These are phyloP conservation scores for Plodia interpunctella DNA, from an alignment of 1,140 invertebrate species.

Conservation along the genomic window DNA sequence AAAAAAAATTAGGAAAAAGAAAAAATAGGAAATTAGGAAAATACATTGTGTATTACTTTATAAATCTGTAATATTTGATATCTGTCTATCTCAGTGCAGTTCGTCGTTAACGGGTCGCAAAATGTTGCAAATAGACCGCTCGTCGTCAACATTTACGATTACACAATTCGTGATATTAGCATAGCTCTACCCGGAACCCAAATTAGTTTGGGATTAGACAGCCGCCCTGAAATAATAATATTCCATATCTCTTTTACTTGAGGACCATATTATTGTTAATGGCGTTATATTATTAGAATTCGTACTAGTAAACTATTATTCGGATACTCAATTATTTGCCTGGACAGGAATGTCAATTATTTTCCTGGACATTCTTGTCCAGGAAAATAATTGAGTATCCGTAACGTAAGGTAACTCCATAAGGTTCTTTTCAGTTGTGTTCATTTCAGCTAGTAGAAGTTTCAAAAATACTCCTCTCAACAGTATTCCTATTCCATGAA, in stretches of 20 bases:
- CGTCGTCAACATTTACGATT: constrained; percentile 9
- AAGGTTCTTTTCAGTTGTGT: no score
- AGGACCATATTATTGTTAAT: no score
- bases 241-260: not conserved
- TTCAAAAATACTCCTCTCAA: not conserved
- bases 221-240: not conserved
- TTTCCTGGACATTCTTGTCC: no score
- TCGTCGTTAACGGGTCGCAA: constrained; percentile 3
- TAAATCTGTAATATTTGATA: not conserved
- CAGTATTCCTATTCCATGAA: constrained; percentile 9
- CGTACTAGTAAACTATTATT: no score
- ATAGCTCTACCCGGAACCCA: not conserved
- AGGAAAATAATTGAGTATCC: no score
- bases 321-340: no score
- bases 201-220: not conserved
- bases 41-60: no score
- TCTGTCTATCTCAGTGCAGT: not conserved
- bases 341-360: no score
- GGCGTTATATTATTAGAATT: no score
- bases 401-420: no score
- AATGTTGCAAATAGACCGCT: not conserved
- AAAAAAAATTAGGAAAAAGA: no score
- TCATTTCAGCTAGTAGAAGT: not conserved
- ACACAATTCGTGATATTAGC: constrained; percentile 5
- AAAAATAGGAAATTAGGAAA: no score